A percentile compares a stretch with the other conserved stretches of the same genome.
Conservation (phyloP, 2,888 invertebrate species). For the Dynastes grantii region DNA sequence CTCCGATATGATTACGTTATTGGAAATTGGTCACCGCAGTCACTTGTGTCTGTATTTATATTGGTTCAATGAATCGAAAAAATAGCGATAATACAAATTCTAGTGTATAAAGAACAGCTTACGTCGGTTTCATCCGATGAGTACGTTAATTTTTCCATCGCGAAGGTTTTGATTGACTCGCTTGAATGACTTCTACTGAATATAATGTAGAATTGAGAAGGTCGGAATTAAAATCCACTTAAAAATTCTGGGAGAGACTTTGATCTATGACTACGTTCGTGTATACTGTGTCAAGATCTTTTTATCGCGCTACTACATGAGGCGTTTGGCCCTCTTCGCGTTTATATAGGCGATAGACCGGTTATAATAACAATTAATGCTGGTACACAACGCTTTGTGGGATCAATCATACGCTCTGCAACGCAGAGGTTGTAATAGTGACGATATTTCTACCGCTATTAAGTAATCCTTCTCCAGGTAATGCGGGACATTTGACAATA, state of each 20-base stretch:
- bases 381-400: not conserved
- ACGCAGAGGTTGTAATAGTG: not conserved
- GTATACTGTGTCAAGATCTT: not conserved
- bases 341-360: not conserved
- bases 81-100: conserved; percentile 15
- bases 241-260: not conserved
- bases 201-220: not conserved
- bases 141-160: conserved; percentile 55
- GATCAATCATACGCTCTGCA: not conserved
- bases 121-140: conserved; percentile 55
- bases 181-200: not conserved
- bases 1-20: not conserved
- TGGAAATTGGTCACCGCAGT: not conserved
- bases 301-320: not conserved
- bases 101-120: conserved; percentile 16
- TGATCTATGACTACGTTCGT: not conserved
- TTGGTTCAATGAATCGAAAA: conserved; percentile 4
- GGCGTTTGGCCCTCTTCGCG: not conserved
- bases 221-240: too few relatives aligned
- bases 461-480: not conserved
- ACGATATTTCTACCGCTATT: not conserved
- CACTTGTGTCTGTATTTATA: not conserved
- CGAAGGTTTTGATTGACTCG: not conserved
- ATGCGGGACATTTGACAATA: too few relatives aligned
- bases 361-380: not conserved